These are phyloP conservation scores for Neosilurus hyrtlii DNA, from an alignment of 2,797 vertebrate species.

Conservation along the genomic window DNA sequence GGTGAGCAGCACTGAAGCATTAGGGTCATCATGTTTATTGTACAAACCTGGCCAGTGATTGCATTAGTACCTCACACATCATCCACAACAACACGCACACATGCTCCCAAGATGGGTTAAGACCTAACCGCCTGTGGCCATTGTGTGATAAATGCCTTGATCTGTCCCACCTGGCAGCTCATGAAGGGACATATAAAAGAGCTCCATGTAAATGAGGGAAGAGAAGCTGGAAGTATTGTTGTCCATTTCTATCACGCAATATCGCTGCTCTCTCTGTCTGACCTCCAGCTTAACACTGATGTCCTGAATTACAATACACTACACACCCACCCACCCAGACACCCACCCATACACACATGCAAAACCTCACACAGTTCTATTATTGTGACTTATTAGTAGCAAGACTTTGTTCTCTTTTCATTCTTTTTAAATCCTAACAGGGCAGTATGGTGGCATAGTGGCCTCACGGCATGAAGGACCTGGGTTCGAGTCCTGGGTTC, in stretches of 20 bases:
- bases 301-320: neutral
- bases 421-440: too few relatives aligned
- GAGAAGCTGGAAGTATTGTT: slow-evolving; percentile 10
- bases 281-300: slow-evolving; percentile 6
- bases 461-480: too few relatives aligned
- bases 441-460: too few relatives aligned
- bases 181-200: neutral
- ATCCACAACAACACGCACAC: neutral
- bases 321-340: neutral
- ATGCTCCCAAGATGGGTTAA: neutral
- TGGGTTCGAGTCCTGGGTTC: too few relatives aligned
- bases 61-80: neutral
- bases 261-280: neutral
- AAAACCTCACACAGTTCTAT: neutral
- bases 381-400: too few relatives aligned
- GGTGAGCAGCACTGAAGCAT: neutral
- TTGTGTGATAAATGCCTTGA: slow-evolving; percentile 11
- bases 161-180: slow-evolving; percentile 8
- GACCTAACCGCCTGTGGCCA: slow-evolving; percentile 5
- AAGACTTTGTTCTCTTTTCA: too few relatives aligned
- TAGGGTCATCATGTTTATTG: neutral
- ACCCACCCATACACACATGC: neutral
- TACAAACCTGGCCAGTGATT: neutral
- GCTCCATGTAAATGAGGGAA: neutral
- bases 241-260: slow-evolving; percentile 22